phyloP scores from a whole-genome alignment of 1,140 invertebrate genomes.

The Rhynchophorus ferrugineus region DNA sequence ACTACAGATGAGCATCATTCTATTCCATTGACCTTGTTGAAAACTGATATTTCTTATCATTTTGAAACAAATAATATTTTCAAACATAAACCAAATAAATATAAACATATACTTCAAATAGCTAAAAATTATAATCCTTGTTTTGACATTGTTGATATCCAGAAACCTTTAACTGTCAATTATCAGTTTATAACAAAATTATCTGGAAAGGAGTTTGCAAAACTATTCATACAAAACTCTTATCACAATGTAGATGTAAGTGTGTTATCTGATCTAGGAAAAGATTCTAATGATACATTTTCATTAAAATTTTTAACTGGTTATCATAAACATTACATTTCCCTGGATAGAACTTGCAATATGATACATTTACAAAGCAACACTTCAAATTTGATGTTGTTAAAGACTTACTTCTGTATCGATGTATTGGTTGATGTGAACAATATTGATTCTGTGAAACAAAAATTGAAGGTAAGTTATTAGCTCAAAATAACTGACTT shows the following conservation, averaged over 20 bases:
- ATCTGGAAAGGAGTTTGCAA: slow-evolving; percentile 11
- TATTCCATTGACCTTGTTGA: slow-evolving; percentile 6
- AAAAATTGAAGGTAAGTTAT: slow-evolving; percentile 7
- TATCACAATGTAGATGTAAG: slow-evolving; percentile 24
- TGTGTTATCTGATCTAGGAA: slow-evolving; percentile 19
- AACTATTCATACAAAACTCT: slow-evolving; percentile 19
- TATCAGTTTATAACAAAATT: slow-evolving; percentile 17
- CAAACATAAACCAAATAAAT: slow-evolving; percentile 5
- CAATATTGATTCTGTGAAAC: not conserved
- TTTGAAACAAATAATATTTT: slow-evolving; percentile 15
- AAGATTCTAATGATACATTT: slow-evolving; percentile 11
- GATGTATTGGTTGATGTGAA: not conserved
- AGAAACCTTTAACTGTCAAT: slow-evolving; percentile 15
- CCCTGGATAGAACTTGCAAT: slow-evolving; percentile 7
- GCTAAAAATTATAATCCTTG: slow-evolving; percentile 10
- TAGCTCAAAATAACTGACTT: not conserved
- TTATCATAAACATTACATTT: slow-evolving; percentile 10
- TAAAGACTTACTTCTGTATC: slow-evolving; percentile 14
- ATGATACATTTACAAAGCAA: slow-evolving; percentile 14
- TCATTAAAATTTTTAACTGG: slow-evolving; percentile 19
- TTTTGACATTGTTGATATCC: slow-evolving; percentile 3
- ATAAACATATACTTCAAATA: slow-evolving; percentile 13
- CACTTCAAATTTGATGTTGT: not conserved
- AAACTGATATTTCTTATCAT: slow-evolving; percentile 24
- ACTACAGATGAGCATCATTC: slow-evolving; percentile 2